A percentile compares a stretch with the other conserved stretches of the same genome.
phyloP scores from a whole-genome alignment of 2,888 invertebrate species.

The Hesperia comma region DNA sequence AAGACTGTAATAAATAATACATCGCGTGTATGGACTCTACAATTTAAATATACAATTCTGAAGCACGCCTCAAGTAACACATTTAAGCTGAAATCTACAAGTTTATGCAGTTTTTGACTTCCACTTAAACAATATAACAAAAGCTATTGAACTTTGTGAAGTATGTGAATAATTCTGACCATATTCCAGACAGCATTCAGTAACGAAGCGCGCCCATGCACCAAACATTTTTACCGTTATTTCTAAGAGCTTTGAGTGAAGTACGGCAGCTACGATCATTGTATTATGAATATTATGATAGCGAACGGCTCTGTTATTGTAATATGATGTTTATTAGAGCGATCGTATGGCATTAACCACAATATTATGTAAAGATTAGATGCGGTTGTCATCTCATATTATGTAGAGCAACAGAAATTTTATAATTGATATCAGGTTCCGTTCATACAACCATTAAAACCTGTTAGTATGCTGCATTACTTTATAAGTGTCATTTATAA shows the following conservation, averaged over 20 bases:
- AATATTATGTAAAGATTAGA: constrained; percentile 17
- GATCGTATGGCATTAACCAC: constrained; percentile 6
- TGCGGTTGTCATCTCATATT: constrained; percentile 6
- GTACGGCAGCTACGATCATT: neutral
- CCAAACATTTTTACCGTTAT: constrained; percentile 4
- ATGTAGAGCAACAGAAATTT: constrained; percentile 3
- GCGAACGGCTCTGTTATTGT: neutral
- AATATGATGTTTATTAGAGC: constrained; percentile 5
- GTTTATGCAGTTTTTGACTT: neutral
- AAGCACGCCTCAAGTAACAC: neutral
- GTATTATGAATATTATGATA: constrained; percentile 13
- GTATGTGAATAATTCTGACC: neutral
- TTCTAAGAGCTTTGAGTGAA: constrained; percentile 5
- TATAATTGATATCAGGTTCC: constrained; percentile 4
- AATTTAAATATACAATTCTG: neutral
- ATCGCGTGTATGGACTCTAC: neutral
- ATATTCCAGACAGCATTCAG: neutral
- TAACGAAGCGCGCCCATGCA: neutral
- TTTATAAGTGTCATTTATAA: too few relatives aligned
- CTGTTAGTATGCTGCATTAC: too few relatives aligned
- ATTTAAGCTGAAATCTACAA: neutral
- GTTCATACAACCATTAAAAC: neutral
- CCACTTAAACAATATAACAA: neutral
- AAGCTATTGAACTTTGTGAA: neutral
- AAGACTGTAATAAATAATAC: neutral